phyloP scores from a whole-genome alignment of 2,797 vertebrate species.

The Alauda arvensis region DNA sequence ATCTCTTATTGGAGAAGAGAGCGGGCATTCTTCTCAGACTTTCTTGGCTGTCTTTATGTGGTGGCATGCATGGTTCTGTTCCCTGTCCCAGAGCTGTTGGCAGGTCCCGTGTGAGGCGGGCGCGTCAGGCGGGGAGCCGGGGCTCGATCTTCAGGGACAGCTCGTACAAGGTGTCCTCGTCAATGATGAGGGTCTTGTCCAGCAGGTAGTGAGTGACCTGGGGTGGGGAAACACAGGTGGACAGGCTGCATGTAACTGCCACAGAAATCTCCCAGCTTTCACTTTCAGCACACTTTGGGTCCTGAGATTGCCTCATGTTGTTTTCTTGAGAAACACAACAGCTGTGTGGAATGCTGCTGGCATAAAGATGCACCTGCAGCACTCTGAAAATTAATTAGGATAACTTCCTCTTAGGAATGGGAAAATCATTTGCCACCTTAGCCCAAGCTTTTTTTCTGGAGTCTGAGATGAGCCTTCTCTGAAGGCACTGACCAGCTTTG shows the following conservation, averaged over 20 bases:
- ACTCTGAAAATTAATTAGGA: not conserved
- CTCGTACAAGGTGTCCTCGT: slow-evolving; percentile 93
- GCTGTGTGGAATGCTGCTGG: not conserved
- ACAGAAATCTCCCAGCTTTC: not conserved
- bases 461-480: not conserved
- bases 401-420: not conserved
- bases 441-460: not conserved
- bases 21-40: slow-evolving; percentile 6
- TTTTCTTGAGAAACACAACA: not conserved
- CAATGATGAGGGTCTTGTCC: slow-evolving; percentile 92
- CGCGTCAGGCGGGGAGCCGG: slow-evolving; percentile 89
- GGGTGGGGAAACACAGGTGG: not conserved
- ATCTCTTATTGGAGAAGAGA: slow-evolving; percentile 46
- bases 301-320: rapidly evolving
- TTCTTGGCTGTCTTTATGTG: slow-evolving; percentile 3
- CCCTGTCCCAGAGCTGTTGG: slow-evolving; percentile 20
- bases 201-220: slow-evolving; percentile 95
- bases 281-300: not conserved
- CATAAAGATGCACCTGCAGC: not conserved
- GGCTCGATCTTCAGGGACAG: slow-evolving; percentile 94
- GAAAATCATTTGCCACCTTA: not conserved
- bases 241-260: not conserved
- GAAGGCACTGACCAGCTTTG: not conserved
- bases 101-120: not conserved
- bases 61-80: slow-evolving; percentile 47